These are phyloP conservation scores for Astropecten irregularis DNA, from an alignment of 53 echinoderm and acorn worm species.

Conservation along the genomic window DNA sequence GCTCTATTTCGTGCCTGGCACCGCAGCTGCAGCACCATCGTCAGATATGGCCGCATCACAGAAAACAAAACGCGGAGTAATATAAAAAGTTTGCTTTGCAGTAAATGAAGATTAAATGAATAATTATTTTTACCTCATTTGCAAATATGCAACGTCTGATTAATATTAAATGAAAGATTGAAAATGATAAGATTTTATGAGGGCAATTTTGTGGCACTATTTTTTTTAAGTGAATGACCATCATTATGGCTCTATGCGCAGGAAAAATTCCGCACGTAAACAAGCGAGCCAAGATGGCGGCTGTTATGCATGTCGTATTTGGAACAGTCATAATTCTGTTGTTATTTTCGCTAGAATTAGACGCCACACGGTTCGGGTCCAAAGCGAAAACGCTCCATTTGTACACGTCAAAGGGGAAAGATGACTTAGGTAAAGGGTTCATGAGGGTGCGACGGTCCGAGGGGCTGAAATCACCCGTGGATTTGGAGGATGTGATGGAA, in stretches of 20 bases:
- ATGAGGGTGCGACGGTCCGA: conserved; percentile 55
- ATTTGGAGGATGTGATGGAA: too few relatives aligned
- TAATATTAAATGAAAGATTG: background rate
- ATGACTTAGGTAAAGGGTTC: conserved; percentile 58
- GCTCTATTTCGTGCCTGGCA: too few relatives aligned
- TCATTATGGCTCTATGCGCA: background rate
- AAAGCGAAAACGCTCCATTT: conserved; percentile 82
- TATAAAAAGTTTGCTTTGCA: background rate
- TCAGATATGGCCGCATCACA: too few relatives aligned
- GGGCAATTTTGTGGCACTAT: background rate
- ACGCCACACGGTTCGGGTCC: conserved; percentile 54
- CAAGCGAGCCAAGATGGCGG: conserved; percentile 37
- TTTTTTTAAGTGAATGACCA: background rate
- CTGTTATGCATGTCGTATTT: background rate
- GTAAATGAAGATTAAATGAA: background rate
- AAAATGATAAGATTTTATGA: background rate
- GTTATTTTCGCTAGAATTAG: conserved; percentile 20
- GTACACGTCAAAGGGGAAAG: conserved; percentile 52
- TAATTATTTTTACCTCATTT: background rate
- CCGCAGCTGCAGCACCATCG: too few relatives aligned
- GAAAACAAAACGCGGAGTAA: background rate
- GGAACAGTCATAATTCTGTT: background rate
- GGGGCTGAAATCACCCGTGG: background rate
- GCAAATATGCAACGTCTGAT: too few relatives aligned
- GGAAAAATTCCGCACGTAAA: background rate